phyloP scores from a whole-genome alignment of 2,888 invertebrate species.

The Rhagium mordax region DNA sequence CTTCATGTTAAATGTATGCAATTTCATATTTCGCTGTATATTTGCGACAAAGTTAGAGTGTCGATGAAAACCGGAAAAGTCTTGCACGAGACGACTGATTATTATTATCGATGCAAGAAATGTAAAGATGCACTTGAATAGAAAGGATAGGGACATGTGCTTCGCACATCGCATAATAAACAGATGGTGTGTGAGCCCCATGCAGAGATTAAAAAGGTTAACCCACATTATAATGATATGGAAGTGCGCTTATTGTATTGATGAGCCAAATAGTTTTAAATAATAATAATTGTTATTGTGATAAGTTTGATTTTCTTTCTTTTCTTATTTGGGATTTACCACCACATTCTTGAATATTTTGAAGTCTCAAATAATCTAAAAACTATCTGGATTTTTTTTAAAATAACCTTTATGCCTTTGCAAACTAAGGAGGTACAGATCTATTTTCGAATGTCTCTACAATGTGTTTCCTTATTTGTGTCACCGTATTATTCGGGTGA shows the following conservation, averaged over 20 bases:
- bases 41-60: conserved; percentile 31
- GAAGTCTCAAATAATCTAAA: no score
- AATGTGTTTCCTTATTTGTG: no score
- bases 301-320: no score
- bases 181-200: conserved; percentile 29
- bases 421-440: no score
- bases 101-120: conserved; percentile 38
- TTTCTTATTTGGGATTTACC: no score
- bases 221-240: conserved; percentile 6
- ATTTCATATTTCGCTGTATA: conserved; percentile 49
- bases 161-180: conserved; percentile 34
- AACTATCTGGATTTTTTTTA: no score
- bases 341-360: no score
- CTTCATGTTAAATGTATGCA: conserved; percentile 52
- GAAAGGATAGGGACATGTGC: conserved; percentile 28
- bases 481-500: no score
- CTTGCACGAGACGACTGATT: conserved; percentile 25
- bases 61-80: conserved; percentile 19
- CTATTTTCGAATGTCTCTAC: no score
- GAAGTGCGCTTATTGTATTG: neutral
- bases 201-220: conserved; percentile 24
- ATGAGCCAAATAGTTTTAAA: neutral
- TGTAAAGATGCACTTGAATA: conserved; percentile 30
- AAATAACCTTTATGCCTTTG: no score
- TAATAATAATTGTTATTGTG: neutral